These are phyloP conservation scores for Mystacornis crossleyi DNA, from an alignment of 2,113 vertebrate genomes.

Conservation along the genomic window DNA sequence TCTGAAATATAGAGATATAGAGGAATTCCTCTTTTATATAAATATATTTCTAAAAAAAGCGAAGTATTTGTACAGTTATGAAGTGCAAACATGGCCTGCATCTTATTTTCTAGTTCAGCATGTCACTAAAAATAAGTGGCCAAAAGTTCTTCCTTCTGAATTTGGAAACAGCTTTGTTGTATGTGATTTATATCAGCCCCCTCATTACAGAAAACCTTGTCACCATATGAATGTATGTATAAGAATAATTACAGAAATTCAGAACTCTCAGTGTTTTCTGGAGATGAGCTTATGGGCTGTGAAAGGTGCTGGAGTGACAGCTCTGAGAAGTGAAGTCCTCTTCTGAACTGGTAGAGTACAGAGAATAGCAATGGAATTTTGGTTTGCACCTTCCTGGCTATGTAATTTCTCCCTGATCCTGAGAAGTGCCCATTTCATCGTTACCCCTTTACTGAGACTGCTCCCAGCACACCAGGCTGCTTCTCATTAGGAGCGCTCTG, in stretches of 20 bases:
- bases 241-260: neutral
- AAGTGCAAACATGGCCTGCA: neutral
- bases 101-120: neutral
- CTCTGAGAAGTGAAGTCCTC: neutral
- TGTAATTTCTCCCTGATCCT: conserved; percentile 19
- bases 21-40: neutral
- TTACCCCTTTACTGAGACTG: neutral
- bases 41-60: neutral
- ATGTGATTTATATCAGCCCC: neutral
- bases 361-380: neutral
- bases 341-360: neutral
- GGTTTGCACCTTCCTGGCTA: neutral
- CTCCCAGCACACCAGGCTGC: neutral
- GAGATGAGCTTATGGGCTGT: neutral
- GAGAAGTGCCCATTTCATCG: neutral
- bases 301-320: neutral
- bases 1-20: neutral
- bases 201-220: neutral
- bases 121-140: neutral
- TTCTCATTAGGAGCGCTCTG: neutral
- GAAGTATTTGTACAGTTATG: neutral
- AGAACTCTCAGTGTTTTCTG: neutral
- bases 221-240: neutral
- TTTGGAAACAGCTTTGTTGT: neutral
- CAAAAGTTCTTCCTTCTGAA: neutral